Conservation (phyloP, 1,140 invertebrate species). For the Ostrea denselamellosa region DNA sequence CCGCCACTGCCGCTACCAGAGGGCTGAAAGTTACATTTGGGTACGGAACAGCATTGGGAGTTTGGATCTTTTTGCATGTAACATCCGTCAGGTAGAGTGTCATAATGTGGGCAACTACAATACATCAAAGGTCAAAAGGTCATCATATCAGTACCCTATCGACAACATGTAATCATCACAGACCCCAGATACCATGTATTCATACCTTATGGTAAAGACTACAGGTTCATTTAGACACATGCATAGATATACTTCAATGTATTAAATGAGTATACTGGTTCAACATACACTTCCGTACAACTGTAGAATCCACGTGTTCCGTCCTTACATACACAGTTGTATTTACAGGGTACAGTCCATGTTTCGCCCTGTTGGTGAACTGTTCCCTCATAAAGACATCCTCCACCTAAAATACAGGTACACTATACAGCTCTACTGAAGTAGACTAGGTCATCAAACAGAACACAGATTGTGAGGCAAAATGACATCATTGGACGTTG, state of each 20-base stretch:
- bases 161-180: too few species aligned
- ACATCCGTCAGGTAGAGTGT: constrained; percentile 53
- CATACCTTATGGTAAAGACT: too few species aligned
- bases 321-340: constrained; percentile 63
- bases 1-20: constrained; percentile 22
- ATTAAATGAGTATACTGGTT: not conserved
- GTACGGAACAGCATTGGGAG: constrained; percentile 42
- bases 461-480: too few species aligned
- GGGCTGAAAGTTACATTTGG: constrained; percentile 51
- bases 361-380: constrained; percentile 59
- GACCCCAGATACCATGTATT: too few species aligned
- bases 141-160: not conserved
- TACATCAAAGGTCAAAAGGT: not conserved
- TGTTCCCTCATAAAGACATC: constrained; percentile 64
- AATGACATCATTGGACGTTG: too few species aligned
- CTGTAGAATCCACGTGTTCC: constrained; percentile 58
- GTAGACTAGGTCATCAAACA: too few species aligned
- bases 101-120: constrained; percentile 52
- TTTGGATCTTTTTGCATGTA: constrained; percentile 51
- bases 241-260: too few species aligned
- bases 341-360: constrained; percentile 65
- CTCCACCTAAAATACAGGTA: constrained; percentile 34
- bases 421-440: too few species aligned
- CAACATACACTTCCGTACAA: constrained; percentile 64
- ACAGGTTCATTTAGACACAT: too few species aligned